Base-by-base conservation (phyloP, 2,888 invertebrate genomes). In the Caenorhabditis zanzibari region DNA sequence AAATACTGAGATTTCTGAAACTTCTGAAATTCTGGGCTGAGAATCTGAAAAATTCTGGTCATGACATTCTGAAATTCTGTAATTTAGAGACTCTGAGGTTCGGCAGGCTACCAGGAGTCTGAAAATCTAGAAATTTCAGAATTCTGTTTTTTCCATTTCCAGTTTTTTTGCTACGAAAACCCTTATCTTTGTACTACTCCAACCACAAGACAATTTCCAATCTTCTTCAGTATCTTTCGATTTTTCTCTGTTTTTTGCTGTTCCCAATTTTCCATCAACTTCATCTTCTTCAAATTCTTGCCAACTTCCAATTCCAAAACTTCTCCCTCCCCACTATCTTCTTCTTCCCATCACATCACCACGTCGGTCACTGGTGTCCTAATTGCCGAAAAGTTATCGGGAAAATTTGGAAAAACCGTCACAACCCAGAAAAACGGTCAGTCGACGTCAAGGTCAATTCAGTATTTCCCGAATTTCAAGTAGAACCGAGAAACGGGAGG, bases 321-420 rank as follows among this genome's bases (percentile, higher is more conserved):
- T 47, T 19, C 47, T 19, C 4, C 19, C 14, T 19, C 19, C 19
- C 5, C n/a, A n/a, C 16, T 44, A 16, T 19, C 47, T n/a, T 47
- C 47, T 47, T n/a, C n/a, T 19, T 14, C n/a, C 7, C 47, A 47
- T 12, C 47, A 47, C 47, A 19, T 19, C 47, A 19, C 19, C 6
- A 47, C n/a, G n/a, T 47, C 47, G 47, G 47, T 47, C 47, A 47
- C 47, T 47, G 47, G 47, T 47, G 47, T 47, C 47, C 47, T 47
- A 54, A 24, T 54, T 54, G 26, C 24, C 54, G 14, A 26, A 26
- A 22, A 54, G 26, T 5, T 26, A 12, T 38, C 38, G 12, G 12
- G 32, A 32, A 4, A 32, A 32, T 7, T 7, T 7, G 7, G 32
- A 32, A 52, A 24, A 24, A 26, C 19, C 6, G 54, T 52, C 22